Evolutionary conservation across 2,888 invertebrate species (phyloP).

Genomic region (Stenoptilia bipunctidactyla): DNA sequence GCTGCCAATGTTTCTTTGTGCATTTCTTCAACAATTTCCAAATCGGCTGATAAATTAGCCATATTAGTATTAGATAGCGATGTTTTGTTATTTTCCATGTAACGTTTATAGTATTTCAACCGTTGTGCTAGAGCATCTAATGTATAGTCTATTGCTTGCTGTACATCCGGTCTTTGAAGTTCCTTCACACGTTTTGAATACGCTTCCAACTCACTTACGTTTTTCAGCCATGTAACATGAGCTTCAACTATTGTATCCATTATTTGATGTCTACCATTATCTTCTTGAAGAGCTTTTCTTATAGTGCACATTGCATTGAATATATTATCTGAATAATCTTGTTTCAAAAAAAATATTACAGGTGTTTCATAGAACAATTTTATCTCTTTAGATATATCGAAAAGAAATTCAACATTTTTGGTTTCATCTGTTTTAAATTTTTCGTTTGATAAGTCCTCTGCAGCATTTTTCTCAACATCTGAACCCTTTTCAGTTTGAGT

Average conservation of each 20-base stretch:
- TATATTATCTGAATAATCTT: conserved; percentile 43
- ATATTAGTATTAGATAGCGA: conserved; percentile 29
- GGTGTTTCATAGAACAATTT: conserved; percentile 53
- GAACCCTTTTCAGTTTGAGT: too few species aligned
- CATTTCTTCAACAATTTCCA: conserved; percentile 59
- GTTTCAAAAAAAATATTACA: conserved; percentile 42
- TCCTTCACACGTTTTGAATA: conserved; percentile 28
- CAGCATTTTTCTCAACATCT: too few species aligned
- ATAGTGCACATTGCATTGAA: conserved; percentile 43
- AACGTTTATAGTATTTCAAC: conserved; percentile 40
- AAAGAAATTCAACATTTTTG: conserved; percentile 30
- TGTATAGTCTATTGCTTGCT: conserved; percentile 39
- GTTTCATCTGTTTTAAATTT: conserved; percentile 8
- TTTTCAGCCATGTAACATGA: conserved; percentile 50
- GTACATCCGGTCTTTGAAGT: conserved; percentile 34
- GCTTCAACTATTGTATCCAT: conserved; percentile 44
- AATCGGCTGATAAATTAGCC: conserved; percentile 33
- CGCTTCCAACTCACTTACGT: conserved; percentile 41
- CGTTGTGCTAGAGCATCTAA: conserved; percentile 41
- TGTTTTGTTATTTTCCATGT: conserved; percentile 32
- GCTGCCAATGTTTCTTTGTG: conserved; percentile 32
- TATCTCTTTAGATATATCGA: conserved; percentile 43
- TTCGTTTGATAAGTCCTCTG: too few species aligned
- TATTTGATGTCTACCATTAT: conserved; percentile 19
- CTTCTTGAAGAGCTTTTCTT: conserved; percentile 26